Evolutionary conservation across 1,140 invertebrate genomes (phyloP).

Genomic region (Laupala kohalensis): DNA sequence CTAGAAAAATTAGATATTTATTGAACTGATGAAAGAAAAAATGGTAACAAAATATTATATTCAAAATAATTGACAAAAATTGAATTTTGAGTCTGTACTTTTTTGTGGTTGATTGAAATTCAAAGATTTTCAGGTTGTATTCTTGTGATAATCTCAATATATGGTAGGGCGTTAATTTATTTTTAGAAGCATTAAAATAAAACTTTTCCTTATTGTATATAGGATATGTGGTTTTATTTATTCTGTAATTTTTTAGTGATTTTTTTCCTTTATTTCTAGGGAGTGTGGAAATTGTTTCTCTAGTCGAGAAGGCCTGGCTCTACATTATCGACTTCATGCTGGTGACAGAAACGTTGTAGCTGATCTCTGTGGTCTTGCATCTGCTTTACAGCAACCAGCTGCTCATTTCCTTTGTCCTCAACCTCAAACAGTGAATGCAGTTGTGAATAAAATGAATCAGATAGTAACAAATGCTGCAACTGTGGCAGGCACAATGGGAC

Average conservation of each 20-base stretch:
- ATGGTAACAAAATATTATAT: too few relatives aligned
- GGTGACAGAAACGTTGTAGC: slow-evolving; percentile 73
- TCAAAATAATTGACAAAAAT: too few relatives aligned
- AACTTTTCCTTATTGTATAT: too few relatives aligned
- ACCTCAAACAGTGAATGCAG: background rate
- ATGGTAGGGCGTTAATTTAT: too few relatives aligned
- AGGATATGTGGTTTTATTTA: background rate
- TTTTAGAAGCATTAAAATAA: too few relatives aligned
- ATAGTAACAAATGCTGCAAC: slow-evolving; percentile 28
- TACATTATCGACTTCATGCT: slow-evolving; percentile 67
- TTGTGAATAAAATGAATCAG: slow-evolving; percentile 31
- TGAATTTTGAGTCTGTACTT: too few relatives aligned
- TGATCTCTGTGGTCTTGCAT: slow-evolving; percentile 67
- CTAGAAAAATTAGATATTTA: too few relatives aligned
- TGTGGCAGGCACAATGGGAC: slow-evolving; percentile 18
- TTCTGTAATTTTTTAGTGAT: background rate
- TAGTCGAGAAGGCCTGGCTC: slow-evolving; percentile 57
- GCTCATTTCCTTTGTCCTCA: slow-evolving; percentile 36
- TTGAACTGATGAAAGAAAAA: too few relatives aligned
- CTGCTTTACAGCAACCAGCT: slow-evolving; percentile 47
- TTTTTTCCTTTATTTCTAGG: slow-evolving; percentile 24
- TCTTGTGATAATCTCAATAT: too few relatives aligned
- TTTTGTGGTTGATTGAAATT: too few relatives aligned
- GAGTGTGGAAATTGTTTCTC: slow-evolving; percentile 51
- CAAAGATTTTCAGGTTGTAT: too few relatives aligned